Conservation (phyloP, 2,797 vertebrate genomes). For the Myotis findleyi region DNA sequence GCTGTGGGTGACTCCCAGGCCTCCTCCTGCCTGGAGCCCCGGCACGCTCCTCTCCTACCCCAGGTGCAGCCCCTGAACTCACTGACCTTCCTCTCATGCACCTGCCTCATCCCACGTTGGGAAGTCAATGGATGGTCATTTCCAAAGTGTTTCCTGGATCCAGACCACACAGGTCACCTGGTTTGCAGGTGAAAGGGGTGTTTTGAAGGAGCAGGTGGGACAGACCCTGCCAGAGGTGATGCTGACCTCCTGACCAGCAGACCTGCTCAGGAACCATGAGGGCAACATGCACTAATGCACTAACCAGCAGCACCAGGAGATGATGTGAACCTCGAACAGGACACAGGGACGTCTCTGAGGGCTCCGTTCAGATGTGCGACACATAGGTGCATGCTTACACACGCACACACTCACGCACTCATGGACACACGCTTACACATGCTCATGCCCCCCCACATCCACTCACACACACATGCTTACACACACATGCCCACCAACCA, state of each 20-base stretch:
- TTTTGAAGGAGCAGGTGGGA: background rate
- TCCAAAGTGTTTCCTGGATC: slow-evolving; percentile 4
- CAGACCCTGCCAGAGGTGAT: background rate
- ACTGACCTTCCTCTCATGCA: slow-evolving; percentile 16
- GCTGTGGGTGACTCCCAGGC: slow-evolving; percentile 23
- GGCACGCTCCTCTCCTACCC: background rate
- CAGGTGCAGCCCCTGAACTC: background rate
- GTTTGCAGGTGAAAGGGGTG: background rate
- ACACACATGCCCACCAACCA: background rate
- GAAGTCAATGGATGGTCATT: background rate
- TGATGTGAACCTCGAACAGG: rapidly evolving
- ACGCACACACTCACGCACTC: background rate
- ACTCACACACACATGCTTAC: background rate
- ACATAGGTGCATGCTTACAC: background rate
- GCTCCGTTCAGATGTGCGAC: background rate
- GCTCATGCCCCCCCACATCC: rapidly evolving
- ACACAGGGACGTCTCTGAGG: rapidly evolving
- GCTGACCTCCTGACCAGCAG: background rate
- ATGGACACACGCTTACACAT: background rate
- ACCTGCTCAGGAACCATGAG: background rate
- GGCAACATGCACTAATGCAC: slow-evolving; percentile 6
- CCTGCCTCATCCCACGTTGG: background rate
- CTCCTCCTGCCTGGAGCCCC: background rate
- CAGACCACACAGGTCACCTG: background rate
- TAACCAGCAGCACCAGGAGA: slow-evolving; percentile 47